Conservation (phyloP, 1,140 invertebrate genomes). For the Aphidius gifuensis region DNA sequence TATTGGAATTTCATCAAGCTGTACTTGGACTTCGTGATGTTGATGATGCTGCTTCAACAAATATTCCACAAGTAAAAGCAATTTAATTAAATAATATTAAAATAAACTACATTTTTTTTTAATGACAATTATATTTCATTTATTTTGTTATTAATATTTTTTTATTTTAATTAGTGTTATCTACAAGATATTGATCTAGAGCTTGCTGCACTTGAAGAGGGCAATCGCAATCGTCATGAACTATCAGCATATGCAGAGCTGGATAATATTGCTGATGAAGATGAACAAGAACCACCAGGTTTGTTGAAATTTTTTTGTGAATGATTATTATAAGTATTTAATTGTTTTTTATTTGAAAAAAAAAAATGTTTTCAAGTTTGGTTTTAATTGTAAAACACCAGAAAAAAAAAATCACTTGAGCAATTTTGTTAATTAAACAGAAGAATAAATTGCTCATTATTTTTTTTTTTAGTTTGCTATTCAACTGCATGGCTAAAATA, state of each 20-base stretch:
- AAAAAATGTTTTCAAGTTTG: too few species aligned
- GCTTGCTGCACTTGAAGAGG: slow-evolving; percentile 51
- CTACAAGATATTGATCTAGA: slow-evolving; percentile 54
- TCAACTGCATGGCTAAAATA: too few species aligned
- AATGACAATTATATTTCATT: background rate
- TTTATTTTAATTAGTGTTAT: slow-evolving; percentile 43
- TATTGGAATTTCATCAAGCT: slow-evolving; percentile 89
- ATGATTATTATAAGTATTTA: background rate
- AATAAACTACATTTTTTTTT: slow-evolving; percentile 1
- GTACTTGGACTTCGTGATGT: slow-evolving; percentile 64
- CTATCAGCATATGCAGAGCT: slow-evolving; percentile 56
- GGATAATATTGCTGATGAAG: slow-evolving; percentile 57
- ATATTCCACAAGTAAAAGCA: slow-evolving; percentile 58
- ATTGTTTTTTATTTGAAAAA: too few species aligned
- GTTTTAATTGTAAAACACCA: too few species aligned
- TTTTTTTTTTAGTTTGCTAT: background rate
- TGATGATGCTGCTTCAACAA: slow-evolving; percentile 62
- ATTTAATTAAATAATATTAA: slow-evolving; percentile 13
- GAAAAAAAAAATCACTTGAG: slow-evolving; percentile 21
- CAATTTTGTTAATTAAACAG: slow-evolving; percentile 18
- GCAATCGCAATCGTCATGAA: slow-evolving; percentile 50
- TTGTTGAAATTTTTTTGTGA: slow-evolving; percentile 27
- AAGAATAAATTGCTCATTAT: slow-evolving; percentile 10
- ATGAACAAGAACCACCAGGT: slow-evolving; percentile 55
- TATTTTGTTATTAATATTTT: background rate